Percentiles rank a stretch among this genome's conserved stretches.
These are phyloP conservation scores for Hystrix cristata DNA, from an alignment of 2,113 vertebrate species.

Conservation along the genomic window DNA sequence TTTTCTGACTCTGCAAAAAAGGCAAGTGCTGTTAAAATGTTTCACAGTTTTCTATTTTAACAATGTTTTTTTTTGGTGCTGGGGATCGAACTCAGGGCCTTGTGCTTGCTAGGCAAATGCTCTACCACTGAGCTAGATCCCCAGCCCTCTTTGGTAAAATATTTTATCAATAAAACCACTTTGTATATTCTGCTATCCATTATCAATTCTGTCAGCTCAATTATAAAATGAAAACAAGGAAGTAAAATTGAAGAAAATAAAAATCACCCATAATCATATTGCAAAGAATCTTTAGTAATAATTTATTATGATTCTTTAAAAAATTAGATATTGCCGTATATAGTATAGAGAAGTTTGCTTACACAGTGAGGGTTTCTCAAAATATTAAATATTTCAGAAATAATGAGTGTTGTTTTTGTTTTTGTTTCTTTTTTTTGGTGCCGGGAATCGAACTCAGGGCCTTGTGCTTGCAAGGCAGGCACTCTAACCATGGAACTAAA, in stretches of 20 bases:
- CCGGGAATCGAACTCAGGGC: no score
- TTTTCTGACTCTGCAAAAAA: conserved; percentile 99
- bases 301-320: background rate
- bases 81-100: no score
- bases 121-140: no score
- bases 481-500: no score
- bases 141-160: background rate
- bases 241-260: conserved; percentile 12
- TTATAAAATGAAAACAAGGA: conserved; percentile 22
- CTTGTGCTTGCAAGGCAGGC: no score
- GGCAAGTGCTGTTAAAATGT: conserved; percentile 86
- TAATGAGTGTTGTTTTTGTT: background rate
- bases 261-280: background rate
- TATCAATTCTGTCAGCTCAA: background rate
- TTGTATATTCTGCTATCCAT: background rate
- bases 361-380: background rate
- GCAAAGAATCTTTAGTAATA: conserved; percentile 11
- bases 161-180: background rate
- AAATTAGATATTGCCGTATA: background rate
- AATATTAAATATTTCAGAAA: conserved; percentile 21
- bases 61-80: no score
- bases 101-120: no score
- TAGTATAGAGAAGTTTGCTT: background rate
- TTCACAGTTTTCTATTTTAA: conserved; percentile 34
- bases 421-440: no score